Evolutionary conservation across 2,113 vertebrate genomes (phyloP), one percentile per base, ranked within the genome.

Genomic region (Ochotona princeps): DNA sequence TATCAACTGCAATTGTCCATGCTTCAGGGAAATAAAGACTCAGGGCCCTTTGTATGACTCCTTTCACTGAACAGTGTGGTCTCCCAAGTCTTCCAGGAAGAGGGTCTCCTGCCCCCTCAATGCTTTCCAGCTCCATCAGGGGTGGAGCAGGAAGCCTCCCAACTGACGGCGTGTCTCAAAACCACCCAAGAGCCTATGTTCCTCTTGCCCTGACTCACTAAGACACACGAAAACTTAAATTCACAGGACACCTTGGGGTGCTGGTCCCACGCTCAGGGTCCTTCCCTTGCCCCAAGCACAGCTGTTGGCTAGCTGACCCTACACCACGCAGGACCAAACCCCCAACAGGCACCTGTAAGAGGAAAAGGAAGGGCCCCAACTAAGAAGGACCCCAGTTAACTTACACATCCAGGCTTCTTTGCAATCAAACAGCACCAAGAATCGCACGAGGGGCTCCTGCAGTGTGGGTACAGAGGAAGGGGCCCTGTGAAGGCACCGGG

Each of bases 351-450:
- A 80, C 60, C 51, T 44, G 25, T 7, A 51, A 78, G 23, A 20
- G 65, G 70, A 66, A 26, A 67, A 90, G 12, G 14, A 65, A 70
- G 18, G 88, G 26, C 76, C 25, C 23, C 44, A 44, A 35, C 30
- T 73, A 47, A 47, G 60, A 83, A 72, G 49, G 72, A 23, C 54
- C 30, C 66, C 38, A 7, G 7, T 57, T 69, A 44, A 63, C 18
- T 49, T 18, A 28, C 3, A 78, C 12, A 35, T 63, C 32, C 17
- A 35, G 10, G 21, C 21, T 32, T 32, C 78, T 65, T 44, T 65
- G 30, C 35, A 91, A 60, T 35, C 76, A 79, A 87, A 61, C 80
- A 79, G 21, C 12, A 75, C 65, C 90, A 86, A 72, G 44, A 75
- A 17, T 84, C 30, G 3, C 32, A 21, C 0, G 1, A 78, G 11